Base-by-base conservation (phyloP, 2,888 invertebrate genomes). In the Eurytoma californica region DNA sequence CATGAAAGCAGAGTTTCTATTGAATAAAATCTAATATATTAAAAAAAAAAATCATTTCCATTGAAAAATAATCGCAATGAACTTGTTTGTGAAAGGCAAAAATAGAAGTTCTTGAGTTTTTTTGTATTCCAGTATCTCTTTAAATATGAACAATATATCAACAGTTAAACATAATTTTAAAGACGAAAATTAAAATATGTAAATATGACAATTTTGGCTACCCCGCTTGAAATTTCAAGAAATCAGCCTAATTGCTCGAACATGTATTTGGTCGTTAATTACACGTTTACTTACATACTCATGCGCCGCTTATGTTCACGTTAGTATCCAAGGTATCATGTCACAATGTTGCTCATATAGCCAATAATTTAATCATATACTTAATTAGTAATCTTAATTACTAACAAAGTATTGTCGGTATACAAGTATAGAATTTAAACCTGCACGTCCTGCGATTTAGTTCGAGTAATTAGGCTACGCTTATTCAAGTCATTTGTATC, bases 351-450 rank as follows among this genome's bases (percentile, higher is more conserved):
- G 69, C 55, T 63, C 39, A 39, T 66, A 65, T 58, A 72, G 3
- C 47, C 20, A 63, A 78, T 73, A 63, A 65, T 78, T 68, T 73
- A 74, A 69, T 75, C 49, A 57, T 63, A 24, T 51, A 61, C 75
- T 75, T 75, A 68, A 79, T 75, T 79, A 70, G 70, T 79, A 79
- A 79, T 67, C n/a, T 55, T 75, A 58, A 75, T 79, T 66, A 66
- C 72, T 75, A 75, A 69, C 60, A 16, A 66, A 69, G 53, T 61
- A 63, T 61, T 67, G 60, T 77, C 24, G 18, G 60, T 77, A 76
- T 47, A 28, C 53, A 63, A 60, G 13, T 55, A 20, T 78, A 72
- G 61, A 72, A 72, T 67, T 49, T 51, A 67, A 51, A 72, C 7
- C 53, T 18, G 58, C 60, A n/a, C 60, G 61, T 61, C 9, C 47